phyloP scores from a whole-genome alignment of 2,113 vertebrate genomes.

The Corapipo altera region DNA sequence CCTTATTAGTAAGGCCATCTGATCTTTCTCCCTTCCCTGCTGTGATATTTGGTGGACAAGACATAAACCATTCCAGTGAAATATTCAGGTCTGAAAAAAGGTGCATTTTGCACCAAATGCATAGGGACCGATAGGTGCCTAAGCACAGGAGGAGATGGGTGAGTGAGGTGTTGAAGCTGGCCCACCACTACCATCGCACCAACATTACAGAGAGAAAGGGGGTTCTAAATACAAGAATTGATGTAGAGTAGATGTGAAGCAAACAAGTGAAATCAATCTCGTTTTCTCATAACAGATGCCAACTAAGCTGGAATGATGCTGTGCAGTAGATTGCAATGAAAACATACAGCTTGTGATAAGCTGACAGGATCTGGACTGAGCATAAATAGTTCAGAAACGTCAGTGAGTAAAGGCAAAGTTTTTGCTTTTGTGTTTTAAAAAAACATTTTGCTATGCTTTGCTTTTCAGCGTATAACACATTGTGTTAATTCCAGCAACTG shows the following conservation, averaged over 20 bases:
- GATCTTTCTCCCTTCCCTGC: background rate
- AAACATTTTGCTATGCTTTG: constrained; percentile 19
- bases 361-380: constrained; percentile 34
- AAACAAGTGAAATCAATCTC: constrained; percentile 26
- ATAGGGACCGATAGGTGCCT: background rate
- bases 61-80: background rate
- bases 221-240: background rate
- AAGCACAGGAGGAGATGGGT: background rate
- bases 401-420: constrained; percentile 14
- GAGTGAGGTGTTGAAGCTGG: background rate
- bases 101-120: background rate
- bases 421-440: constrained; percentile 19
- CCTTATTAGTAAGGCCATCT: background rate
- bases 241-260: background rate
- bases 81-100: background rate
- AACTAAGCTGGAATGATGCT: constrained; percentile 39
- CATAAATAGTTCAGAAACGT: constrained; percentile 43
- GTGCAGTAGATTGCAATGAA: constrained; percentile 44
- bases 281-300: constrained; percentile 26
- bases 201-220: background rate
- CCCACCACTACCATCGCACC: background rate
- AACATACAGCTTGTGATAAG: constrained; percentile 44
- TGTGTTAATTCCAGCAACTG: background rate
- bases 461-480: background rate
- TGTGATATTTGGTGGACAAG: background rate